Evolutionary conservation across 2,797 vertebrate genomes (phyloP).

Genomic region (Carduelis carduelis): DNA sequence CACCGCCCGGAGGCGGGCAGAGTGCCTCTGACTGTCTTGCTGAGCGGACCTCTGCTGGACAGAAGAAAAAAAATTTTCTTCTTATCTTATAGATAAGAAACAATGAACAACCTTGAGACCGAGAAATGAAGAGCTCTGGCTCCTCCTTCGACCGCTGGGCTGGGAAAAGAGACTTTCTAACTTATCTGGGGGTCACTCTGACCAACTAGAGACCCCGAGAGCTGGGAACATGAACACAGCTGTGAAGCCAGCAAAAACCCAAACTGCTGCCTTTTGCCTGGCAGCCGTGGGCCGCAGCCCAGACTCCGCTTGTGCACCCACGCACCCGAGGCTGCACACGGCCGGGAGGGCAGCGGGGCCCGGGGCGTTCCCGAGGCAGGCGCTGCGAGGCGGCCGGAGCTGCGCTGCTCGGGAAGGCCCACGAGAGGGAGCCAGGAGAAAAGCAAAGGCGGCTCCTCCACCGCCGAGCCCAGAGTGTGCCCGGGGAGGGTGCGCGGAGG

Average conservation of each 20-base stretch:
- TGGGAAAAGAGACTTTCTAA: no score
- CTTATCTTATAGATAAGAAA: no score
- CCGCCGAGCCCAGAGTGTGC: background rate
- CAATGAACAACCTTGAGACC: no score
- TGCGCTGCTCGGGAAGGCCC: background rate
- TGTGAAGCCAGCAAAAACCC: background rate
- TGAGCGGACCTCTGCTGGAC: no score
- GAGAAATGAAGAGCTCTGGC: no score
- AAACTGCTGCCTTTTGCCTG: background rate
- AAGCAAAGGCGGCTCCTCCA: background rate
- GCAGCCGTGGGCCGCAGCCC: background rate
- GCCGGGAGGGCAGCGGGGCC: background rate
- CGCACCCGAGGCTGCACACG: accelerated
- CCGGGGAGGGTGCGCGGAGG: background rate
- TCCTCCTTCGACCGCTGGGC: no score
- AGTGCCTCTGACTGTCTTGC: no score
- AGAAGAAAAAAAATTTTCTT: no score
- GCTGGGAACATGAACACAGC: background rate
- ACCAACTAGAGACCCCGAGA: no score
- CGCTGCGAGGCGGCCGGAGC: background rate
- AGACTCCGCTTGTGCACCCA: accelerated
- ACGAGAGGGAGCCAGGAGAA: slow-evolving; percentile 63
- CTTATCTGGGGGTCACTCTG: no score
- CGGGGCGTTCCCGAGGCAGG: background rate
- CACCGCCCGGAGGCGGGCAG: no score